Percentiles rank a stretch among this genome's conserved stretches.
These are phyloP conservation scores for Polydrusus tereticollis DNA, from an alignment of 2,888 invertebrate genomes.

Conservation along the genomic window DNA sequence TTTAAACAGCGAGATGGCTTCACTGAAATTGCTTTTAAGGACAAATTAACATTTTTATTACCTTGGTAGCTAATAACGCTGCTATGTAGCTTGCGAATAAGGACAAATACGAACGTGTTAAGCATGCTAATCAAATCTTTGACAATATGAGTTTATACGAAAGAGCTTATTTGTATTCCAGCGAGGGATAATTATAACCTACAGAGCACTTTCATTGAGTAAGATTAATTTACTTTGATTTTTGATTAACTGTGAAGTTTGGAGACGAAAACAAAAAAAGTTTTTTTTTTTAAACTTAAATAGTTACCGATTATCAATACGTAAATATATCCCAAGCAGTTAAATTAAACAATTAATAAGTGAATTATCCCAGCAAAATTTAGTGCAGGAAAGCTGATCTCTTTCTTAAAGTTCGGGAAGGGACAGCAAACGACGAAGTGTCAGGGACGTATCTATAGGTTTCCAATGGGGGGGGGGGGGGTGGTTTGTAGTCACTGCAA, in stretches of 20 bases:
- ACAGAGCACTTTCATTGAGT: not conserved
- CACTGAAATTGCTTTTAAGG: not conserved
- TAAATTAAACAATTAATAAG: too few relatives aligned
- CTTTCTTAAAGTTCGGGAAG: too few relatives aligned
- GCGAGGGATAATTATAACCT: not conserved
- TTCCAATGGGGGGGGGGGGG: too few relatives aligned
- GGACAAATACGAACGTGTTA: slow-evolving; percentile 9
- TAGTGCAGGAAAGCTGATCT: too few relatives aligned
- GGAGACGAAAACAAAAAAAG: not conserved
- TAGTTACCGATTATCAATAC: too few relatives aligned
- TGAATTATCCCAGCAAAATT: too few relatives aligned
- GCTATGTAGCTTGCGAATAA: not conserved
- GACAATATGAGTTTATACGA: slow-evolving; percentile 17
- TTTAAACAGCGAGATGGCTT: not conserved
- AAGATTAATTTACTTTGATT: not conserved
- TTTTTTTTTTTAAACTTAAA: too few relatives aligned
- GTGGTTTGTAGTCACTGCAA: too few relatives aligned
- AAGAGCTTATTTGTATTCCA: slow-evolving; percentile 9
- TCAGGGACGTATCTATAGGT: too few relatives aligned
- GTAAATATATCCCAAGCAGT: too few relatives aligned
- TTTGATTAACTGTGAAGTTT: not conserved
- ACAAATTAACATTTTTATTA: slow-evolving; percentile 7
- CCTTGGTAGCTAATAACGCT: slow-evolving; percentile 4
- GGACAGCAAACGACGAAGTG: too few relatives aligned
- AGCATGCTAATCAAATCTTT: slow-evolving; percentile 12